Base-by-base conservation (phyloP, 1,140 invertebrate species). In the Bradynema listronoti region DNA sequence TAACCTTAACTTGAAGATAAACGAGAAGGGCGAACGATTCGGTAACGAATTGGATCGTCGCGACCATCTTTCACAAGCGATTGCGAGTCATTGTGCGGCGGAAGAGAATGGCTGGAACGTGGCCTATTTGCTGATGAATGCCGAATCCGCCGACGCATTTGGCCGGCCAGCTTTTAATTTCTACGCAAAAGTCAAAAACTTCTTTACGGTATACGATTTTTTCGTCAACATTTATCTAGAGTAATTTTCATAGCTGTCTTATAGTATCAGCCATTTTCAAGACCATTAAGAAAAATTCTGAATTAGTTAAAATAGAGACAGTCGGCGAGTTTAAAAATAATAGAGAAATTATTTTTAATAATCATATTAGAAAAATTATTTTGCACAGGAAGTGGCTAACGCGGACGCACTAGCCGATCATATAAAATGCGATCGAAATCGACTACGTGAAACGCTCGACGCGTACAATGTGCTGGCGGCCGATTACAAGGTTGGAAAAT, bases 91-190 rank as follows among this genome's bases (percentile, higher is more conserved):
- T 41, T 77, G 73, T 53, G 56, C 54, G 24, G 53, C 43, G n/a
- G 58, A 70, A 24, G 55, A 50, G 1, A 46, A 30, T 27, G 49
- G 71, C 52, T 54, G 59, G 27, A 57, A 52, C 27, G 62, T 67
- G n/a, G 73, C 73, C 24, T 70, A 63, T 33, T 70, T 79, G 75
- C 32, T 79, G 1, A 58, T 79, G 54, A 79, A 77, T 39, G 67
- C 73, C n/a, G 62, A 49, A 34, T 57, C 66, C 25, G 69, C 66
- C n/a, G 70, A 79, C 33, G 46, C 53, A 25, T 79, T 79, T 63
- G 78, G 78, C 22, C 43, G 65, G 16, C 75, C 77, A 2, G 67
- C 77, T 22, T 79, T 77, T 43, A 77, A 71, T 54, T 79, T 79
- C 56, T 79, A 79, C 50, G 45, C 60, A 0, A 77, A 68, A 22